Base-by-base conservation (phyloP, 2,888 invertebrate species). In the Leucophenga montana region DNA sequence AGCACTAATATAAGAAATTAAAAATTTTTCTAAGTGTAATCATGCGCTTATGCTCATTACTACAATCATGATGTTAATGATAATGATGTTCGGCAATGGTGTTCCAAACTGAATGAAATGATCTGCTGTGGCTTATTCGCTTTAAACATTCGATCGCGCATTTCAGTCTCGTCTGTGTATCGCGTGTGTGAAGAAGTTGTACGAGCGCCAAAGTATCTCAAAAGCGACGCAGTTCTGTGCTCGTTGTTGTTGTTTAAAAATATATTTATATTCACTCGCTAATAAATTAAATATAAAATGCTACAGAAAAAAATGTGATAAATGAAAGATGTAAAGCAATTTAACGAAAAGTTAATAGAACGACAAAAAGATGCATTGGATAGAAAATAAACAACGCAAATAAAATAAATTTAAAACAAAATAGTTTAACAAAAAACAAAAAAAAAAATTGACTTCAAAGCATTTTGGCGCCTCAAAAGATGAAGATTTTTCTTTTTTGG, bases 141-240 rank as follows among this genome's bases (percentile, higher is more conserved):
- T 44, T 39, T 27, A 18, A 18, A 16, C 44, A 39, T n/a, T 22
- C 61, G 44, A 39, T 61, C 61, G 44, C 48, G 13, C 27, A 53
- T 71, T 73, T 78, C 75, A 79, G 79, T 82, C 80, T 85, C 81
- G 80, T 83, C 79, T 78, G 82, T 84, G 85, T 79, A 84, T 81
- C 84, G 85, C 82, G 84, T 80, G 84, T 82, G 83, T 80, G 75
- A 77, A 80, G 85, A 81, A 80, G 77, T 75, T 75, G 27, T 61
- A 61, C 39, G 61, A 22, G 56, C 61, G 39, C 11, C 39, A 39
- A 39, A 39, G 39, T 39, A 39, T 39, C 39, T 39, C 39, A 39
- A 39, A 39, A 39, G 39, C 39, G 39, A 39, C 39, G 39, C 39
- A 39, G 39, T 39, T 39, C 4, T 39, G 11, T 39, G 3, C 39